Evolutionary conservation across 2,113 vertebrate species (phyloP), one percentile per base, ranked within the genome.

Genomic region (Spilogale gracilis): DNA sequence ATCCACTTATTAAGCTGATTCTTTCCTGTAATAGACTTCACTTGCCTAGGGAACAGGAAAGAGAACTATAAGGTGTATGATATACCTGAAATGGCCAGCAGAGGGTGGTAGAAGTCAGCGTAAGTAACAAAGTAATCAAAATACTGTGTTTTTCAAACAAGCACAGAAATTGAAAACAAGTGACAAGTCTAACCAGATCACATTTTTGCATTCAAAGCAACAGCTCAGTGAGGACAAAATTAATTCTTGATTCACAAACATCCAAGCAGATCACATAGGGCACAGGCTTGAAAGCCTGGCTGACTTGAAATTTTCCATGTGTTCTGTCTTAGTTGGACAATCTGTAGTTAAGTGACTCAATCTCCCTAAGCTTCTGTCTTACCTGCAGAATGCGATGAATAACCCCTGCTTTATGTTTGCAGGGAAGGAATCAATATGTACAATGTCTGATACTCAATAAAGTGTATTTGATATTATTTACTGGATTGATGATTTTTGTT

Each of bases 61-160:
- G 3, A 9, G 27, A 0, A 71, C 21, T 9, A 9, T 0, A 69
- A 13, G 9, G 1, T 56, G 10, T 43, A 5, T 58, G 65, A 13
- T 56, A 88, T 60, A 16, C 58, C 25, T 5, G 5, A 2, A 9
- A 9, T 48, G 43, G 8, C 92, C 92, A 93, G 60, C 0, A 97
- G 94, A 21, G 78, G 86, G 69, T 32, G 67, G 21, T 27, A 92
- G 60, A 95, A 23, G 23, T 5, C 30, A 61, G 17, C 1, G 4
- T 58, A 71, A 92, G 69, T 32, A 60, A 69, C 27, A 71, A 43
- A 16, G 16, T 18, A 12, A 1, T 65, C 21, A 63, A 63, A 94
- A 5, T 4, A 16, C 16, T 52, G 12, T 3, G 9, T 13, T 74
- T 96, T 81, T 16, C 48, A 87, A 83, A 23, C 27, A 38, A 92